These are phyloP conservation scores for Paramormyrops hopkinsi DNA, from an alignment of 2,797 vertebrate species.

Conservation along the genomic window DNA sequence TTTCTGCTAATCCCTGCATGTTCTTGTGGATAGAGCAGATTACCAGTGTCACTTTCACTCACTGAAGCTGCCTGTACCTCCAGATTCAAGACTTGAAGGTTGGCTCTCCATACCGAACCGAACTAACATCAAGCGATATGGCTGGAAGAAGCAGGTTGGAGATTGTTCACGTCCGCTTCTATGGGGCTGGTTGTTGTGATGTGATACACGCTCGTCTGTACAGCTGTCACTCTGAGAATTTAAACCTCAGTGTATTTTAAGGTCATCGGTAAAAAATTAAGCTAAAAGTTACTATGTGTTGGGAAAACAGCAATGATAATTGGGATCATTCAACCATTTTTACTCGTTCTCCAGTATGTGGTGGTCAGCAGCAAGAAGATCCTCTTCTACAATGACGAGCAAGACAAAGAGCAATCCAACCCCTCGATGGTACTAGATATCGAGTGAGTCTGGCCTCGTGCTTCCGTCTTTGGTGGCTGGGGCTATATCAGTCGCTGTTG, in stretches of 20 bases:
- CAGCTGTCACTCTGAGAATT: background rate
- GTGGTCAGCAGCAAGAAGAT: slow-evolving; percentile 99
- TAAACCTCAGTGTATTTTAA: background rate
- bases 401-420: slow-evolving; percentile 94
- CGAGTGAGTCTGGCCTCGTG: slow-evolving; percentile 73
- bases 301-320: background rate
- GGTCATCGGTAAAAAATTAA: background rate
- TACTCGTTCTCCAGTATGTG: slow-evolving; percentile 73
- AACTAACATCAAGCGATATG: slow-evolving; percentile 92
- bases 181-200: background rate
- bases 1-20: slow-evolving; percentile 11
- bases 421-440: slow-evolving; percentile 99
- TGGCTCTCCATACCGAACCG: slow-evolving; percentile 97
- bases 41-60: background rate
- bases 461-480: background rate
- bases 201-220: background rate
- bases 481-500: background rate
- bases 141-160: slow-evolving; percentile 96
- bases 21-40: background rate
- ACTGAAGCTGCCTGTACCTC: slow-evolving; percentile 25
- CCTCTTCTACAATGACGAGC: slow-evolving; percentile 96
- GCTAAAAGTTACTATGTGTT: background rate
- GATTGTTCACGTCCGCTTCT: background rate
- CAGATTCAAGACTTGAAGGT: slow-evolving; percentile 96
- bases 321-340: background rate